Base-by-base conservation (phyloP, 2,888 invertebrate species). In the Leptopilina myrica region DNA sequence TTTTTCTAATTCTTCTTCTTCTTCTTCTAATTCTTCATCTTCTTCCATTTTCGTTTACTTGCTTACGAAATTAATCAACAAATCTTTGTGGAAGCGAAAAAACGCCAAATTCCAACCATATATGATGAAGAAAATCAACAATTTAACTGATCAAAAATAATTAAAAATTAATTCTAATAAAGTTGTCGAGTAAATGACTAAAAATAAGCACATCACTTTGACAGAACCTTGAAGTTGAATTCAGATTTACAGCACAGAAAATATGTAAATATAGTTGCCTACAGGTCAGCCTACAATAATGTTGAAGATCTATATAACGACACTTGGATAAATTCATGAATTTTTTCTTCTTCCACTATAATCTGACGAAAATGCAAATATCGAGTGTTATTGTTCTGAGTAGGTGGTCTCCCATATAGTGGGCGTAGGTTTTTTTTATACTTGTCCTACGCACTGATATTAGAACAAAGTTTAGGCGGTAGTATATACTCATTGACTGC, bases 371-470 rank as follows among this genome's bases (percentile, higher is more conserved):
- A 26, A 69, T 69, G 69, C 53, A 69, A 69, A 69, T 69, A 14
- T 69, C 69, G 53, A 69, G n/a, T 69, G 53, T 53, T 53, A 69
- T 69, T 69, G 49, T 69, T 69, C 33, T 69, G 53, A 53, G 69
- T 69, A 69, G 69, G 69, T 53, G 69, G 49, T 69, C 26, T n/a
- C 1, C 1, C 20, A 20, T 20, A 20, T 20, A 14, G 20, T 26
- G 8, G 3, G 73, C 56, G 73, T 73, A 33, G 73, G 56, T 8
- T 33, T 56, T 8, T 33, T 56, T 20, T 20, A 20, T 20, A 56
- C 33, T n/a, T 49, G 56, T 33, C 73, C 73, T 73, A 73, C 73
- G 73, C 73, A 59, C 33, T 73, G 73, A 73, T 73, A 73, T 73
- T 73, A 59, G 56, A 73, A 73, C 49, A 46, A 56, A 40, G 73